These are phyloP conservation scores for Cyprichromis sp. DNA, from an alignment of 2,113 vertebrate species.

Conservation along the genomic window DNA sequence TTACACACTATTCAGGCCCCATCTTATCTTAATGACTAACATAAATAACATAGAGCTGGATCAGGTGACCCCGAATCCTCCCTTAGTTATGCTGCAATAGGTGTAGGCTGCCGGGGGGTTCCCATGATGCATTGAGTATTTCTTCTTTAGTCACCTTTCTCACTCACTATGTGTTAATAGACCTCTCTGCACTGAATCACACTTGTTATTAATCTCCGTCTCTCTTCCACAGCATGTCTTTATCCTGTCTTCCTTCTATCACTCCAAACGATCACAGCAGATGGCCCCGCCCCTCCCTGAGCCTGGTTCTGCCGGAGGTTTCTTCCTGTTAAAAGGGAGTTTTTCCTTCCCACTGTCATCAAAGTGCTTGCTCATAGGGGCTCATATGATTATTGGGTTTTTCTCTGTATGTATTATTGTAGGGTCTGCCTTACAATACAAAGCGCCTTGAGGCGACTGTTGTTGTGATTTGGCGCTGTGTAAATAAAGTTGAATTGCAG, in stretches of 20 bases:
- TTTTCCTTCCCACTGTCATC: rapidly evolving
- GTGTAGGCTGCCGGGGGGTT: rapidly evolving
- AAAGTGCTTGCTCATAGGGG: neutral
- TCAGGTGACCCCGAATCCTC: neutral
- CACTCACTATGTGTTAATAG: rapidly evolving
- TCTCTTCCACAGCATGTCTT: neutral
- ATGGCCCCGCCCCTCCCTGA: neutral
- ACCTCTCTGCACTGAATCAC: neutral
- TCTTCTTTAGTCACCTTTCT: neutral
- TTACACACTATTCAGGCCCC: neutral
- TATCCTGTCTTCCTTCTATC: rapidly evolving
- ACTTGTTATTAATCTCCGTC: rapidly evolving
- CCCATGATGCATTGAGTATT: neutral
- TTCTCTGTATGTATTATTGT: neutral
- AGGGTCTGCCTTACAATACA: neutral
- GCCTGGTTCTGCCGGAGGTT: neutral
- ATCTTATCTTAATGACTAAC: neutral
- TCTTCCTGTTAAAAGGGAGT: neutral
- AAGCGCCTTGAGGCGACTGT: neutral
- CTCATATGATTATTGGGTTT: rapidly evolving
- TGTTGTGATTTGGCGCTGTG: neutral
- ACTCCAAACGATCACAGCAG: rapidly evolving
- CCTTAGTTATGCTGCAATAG: neutral
- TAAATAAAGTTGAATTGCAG: neutral
- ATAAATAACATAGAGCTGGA: neutral